A percentile compares a stretch with the other conserved stretches of the same genome.
These are phyloP conservation scores for Lordiphosa mommai DNA, from an alignment of 1,140 invertebrate genomes.

Conservation along the genomic window DNA sequence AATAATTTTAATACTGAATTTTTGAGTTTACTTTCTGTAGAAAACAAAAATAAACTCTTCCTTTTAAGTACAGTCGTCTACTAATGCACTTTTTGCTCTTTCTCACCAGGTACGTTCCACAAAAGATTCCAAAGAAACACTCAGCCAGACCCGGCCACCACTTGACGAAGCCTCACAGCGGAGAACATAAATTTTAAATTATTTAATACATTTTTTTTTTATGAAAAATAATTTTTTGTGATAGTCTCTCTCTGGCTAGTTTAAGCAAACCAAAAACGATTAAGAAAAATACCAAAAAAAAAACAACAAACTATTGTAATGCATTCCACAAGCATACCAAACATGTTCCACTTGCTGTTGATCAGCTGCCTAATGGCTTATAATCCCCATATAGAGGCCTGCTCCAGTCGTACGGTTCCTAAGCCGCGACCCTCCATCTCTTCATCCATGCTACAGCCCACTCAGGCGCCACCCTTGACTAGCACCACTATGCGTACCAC, in stretches of 20 bases:
- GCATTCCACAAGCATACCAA: constrained; percentile 34
- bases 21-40: constrained; percentile 5
- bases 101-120: constrained; percentile 62
- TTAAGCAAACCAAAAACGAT: constrained; percentile 34
- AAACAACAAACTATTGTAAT: constrained; percentile 8
- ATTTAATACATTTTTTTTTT: no score
- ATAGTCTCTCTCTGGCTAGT: constrained; percentile 48
- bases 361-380: constrained; percentile 27
- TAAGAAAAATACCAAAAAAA: constrained; percentile 4
- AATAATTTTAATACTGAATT: constrained; percentile 4
- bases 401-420: constrained; percentile 91
- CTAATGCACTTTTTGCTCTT: constrained; percentile 53
- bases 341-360: constrained; percentile 33
- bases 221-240: constrained; percentile 47
- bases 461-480: constrained; percentile 30
- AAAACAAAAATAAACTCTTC: background rate
- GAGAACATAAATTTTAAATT: constrained; percentile 19
- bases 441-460: constrained; percentile 79
- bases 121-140: constrained; percentile 49
- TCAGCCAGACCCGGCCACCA: background rate
- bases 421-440: constrained; percentile 84
- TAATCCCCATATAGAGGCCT: constrained; percentile 83
- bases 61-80: background rate
- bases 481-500: constrained; percentile 80
- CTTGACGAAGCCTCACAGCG: constrained; percentile 48